Percentiles rank a stretch among this genome's conserved stretches.
phyloP scores from a whole-genome alignment of 2,888 invertebrate species.

The Mimachlamys varia region DNA sequence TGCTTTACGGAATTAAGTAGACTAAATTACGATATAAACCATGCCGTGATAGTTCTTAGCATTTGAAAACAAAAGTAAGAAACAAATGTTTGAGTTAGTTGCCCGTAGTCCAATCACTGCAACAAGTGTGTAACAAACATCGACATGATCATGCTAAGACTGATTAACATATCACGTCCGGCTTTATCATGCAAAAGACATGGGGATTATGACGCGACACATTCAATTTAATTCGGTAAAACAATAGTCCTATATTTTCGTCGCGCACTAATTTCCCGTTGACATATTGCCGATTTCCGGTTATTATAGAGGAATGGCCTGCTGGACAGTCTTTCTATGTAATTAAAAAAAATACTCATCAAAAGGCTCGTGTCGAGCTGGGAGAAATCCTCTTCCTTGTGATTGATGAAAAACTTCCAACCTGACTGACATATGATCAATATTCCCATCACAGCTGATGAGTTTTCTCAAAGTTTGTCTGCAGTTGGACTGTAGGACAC shows the following conservation, averaged over 20 bases:
- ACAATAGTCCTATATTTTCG: not conserved
- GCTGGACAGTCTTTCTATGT: not conserved
- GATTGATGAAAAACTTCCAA: constrained; percentile 13
- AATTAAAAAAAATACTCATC: not conserved
- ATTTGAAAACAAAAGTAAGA: too few relatives aligned
- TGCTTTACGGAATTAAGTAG: too few relatives aligned
- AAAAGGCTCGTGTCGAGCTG: not conserved
- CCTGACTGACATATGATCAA: constrained; percentile 22
- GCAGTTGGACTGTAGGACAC: not conserved
- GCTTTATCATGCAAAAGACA: not conserved
- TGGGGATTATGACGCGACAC: not conserved
- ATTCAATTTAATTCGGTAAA: not conserved
- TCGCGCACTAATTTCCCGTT: not conserved
- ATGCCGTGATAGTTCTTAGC: too few relatives aligned
- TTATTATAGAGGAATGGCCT: not conserved
- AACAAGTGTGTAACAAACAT: too few relatives aligned
- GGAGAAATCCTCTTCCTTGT: not conserved
- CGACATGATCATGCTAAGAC: too few relatives aligned
- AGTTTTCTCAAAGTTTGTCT: not conserved
- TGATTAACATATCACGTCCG: not conserved
- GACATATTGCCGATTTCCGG: not conserved
- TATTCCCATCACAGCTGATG: not conserved
- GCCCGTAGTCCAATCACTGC: too few relatives aligned
- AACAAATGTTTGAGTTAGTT: too few relatives aligned
- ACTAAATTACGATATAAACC: too few relatives aligned